A percentile compares a stretch with the other conserved stretches of the same genome.
Conservation (phyloP, 1,140 invertebrate genomes). For the Ceratina japonica region DNA sequence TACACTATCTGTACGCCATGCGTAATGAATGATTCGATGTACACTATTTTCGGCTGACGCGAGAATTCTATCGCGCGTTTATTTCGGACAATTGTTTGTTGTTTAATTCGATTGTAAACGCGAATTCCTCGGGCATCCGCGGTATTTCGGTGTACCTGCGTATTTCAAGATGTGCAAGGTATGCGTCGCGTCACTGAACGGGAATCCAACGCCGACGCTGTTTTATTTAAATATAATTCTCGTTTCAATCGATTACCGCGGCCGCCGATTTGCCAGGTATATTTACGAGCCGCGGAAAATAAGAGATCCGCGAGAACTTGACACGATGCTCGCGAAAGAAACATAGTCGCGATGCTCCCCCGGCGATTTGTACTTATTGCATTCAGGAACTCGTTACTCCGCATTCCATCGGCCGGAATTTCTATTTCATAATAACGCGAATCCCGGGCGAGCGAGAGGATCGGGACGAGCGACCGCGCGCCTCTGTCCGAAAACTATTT, state of each 20-base stretch:
- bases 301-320: background rate
- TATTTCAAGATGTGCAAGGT: background rate
- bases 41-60: too few species aligned
- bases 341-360: conserved; percentile 22
- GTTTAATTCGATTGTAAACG: conserved; percentile 7
- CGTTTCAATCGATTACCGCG: too few species aligned
- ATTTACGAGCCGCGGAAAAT: too few species aligned
- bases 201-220: conserved; percentile 18
- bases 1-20: too few species aligned
- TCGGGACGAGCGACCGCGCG: background rate
- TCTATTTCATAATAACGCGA: conserved; percentile 58
- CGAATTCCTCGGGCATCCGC: conserved; percentile 38
- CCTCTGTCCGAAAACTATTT: too few species aligned
- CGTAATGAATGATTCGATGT: too few species aligned
- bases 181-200: conserved; percentile 26
- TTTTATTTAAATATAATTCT: background rate
- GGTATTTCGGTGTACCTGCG: conserved; percentile 37
- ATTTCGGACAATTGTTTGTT: too few species aligned
- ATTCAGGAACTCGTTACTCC: conserved; percentile 52
- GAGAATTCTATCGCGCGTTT: too few species aligned
- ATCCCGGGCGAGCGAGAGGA: background rate
- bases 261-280: too few species aligned
- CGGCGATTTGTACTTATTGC: conserved; percentile 58
- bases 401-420: conserved; percentile 60
- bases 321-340: background rate